Base-by-base conservation (phyloP, 1,140 invertebrate genomes). In the Tenebrio molitor region DNA sequence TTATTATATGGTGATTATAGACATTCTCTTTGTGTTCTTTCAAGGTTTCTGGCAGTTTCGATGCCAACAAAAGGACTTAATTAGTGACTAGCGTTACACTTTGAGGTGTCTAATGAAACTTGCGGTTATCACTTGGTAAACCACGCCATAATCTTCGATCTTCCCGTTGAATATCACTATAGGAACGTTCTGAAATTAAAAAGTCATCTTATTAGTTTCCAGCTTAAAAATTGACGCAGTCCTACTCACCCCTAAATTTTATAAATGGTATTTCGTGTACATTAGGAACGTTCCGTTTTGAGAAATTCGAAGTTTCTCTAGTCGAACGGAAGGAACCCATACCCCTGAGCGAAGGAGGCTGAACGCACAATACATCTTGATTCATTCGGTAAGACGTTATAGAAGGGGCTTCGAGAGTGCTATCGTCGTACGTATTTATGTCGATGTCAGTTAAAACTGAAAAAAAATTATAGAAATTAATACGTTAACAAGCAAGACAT, bases 381-480 rank as follows among this genome's bases (percentile, higher is more conserved):
- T 75, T 81, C 74, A 81, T 73, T 72, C 79, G 71, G 67, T 81
- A 81, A 7, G 80, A 81, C 12, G 80, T 81, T 12, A 81, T 78
- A 16, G 80, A 81, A 12, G 79, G 77, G 6, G 79, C 71, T 69
- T 76, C 80, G 17, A 81, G 67, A 1, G 79, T 81, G 72, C 78
- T 80, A 63, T 81, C 78, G 50, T 81, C 79, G 76, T 81, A 81
- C 0, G 78, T 73, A 39, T 78, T 79, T 23, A 81, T 81, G 44
- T 81, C 80, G 67, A 81, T 81, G 66, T 81, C 80, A 42, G 80
- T 81, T 50, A 81, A 75, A 62, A 81, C 80, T 81, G 78, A 2
- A 81, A 81, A 64, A 74, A 67, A n/a, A n/a, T n/a, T n/a, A n/a
- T n/a, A n/a, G n/a, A n/a, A n/a, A n/a, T n/a, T n/a, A n/a, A n/a